Base-by-base conservation (phyloP, 2,888 invertebrate genomes). In the Leucophenga maculata region DNA sequence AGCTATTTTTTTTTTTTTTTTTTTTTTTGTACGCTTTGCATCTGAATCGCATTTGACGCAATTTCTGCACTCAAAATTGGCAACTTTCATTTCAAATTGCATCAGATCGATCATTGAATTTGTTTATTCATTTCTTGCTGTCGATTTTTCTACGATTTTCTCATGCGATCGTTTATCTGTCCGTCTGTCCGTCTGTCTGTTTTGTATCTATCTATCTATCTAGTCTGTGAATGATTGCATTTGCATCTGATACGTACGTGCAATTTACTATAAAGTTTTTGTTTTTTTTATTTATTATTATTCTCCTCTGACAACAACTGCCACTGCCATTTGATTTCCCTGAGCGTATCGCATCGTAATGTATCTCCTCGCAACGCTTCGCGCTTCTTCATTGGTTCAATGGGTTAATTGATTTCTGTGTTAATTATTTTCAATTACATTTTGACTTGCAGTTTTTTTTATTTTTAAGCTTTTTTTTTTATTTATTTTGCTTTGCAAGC, bases 31-130 rank as follows among this genome's bases (percentile, higher is more conserved):
- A 50, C 67, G 65, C 69, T 73, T 67, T 69, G 74, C 73, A 72
- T 70, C 74, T 78, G 8, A 50, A 50, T 73, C 71, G 65, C 48
- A 59, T 71, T 78, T 81, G 79, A 81, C 79, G 79, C 81, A 81
- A 77, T 73, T 78, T 73, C 68, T 78, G 76, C 75, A 79, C 79
- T 77, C 75, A 72, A 64, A 77, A 74, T 75, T 77, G 75, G 75
- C 80, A 75, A 75, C 78, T 79, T 76, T 80, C 77, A 74, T 75
- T 79, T 73, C 65, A 68, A 71, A 72, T 72, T 74, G 75, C 76
- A 73, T 74, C 74, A 75, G 70, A 13, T 22, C 52, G 70, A 26
- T 48, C 16, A 72, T 72, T 71, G 69, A 68, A 67, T 68, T 44
- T 50, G 50, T 48, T 65, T 52, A 62, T 66, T 46, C 46, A 62